Evolutionary conservation across 1,140 invertebrate genomes (phyloP).

Genomic region (Helicoverpa armigera): DNA sequence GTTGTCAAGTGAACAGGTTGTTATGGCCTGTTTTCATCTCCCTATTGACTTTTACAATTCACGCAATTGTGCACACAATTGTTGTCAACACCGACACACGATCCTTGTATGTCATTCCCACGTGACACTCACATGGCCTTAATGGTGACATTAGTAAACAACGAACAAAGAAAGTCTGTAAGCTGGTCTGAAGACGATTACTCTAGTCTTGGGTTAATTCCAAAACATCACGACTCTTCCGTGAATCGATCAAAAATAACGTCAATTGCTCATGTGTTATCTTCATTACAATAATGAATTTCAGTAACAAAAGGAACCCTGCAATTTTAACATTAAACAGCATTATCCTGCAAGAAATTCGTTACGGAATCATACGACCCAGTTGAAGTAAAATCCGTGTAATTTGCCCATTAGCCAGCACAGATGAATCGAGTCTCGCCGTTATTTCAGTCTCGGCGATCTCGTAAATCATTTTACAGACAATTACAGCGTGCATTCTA

Average conservation of each 20-base stretch:
- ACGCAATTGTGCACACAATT: neutral
- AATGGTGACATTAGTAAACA: neutral
- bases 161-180: too few relatives aligned
- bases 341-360: conserved; percentile 10
- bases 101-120: neutral
- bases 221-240: too few relatives aligned
- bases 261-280: too few relatives aligned
- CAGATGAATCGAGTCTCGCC: neutral
- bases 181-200: too few relatives aligned
- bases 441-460: conserved; percentile 11
- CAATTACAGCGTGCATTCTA: conserved; percentile 20
- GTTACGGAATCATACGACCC: conserved; percentile 1
- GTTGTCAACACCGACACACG: neutral
- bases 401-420: conserved; percentile 16
- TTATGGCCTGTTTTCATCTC: neutral
- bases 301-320: neutral
- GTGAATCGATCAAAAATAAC: too few relatives aligned
- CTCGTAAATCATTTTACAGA: conserved; percentile 33
- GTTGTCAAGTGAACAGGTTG: neutral
- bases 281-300: too few relatives aligned
- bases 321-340: neutral
- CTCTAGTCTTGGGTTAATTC: too few relatives aligned
- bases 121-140: neutral
- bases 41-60: conserved; percentile 2
- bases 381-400: conserved; percentile 12